Percentiles rank a stretch among this genome's conserved stretches.
Conservation (phyloP, 2,797 vertebrate species). For the Oreonectes daqikongensis region DNA sequence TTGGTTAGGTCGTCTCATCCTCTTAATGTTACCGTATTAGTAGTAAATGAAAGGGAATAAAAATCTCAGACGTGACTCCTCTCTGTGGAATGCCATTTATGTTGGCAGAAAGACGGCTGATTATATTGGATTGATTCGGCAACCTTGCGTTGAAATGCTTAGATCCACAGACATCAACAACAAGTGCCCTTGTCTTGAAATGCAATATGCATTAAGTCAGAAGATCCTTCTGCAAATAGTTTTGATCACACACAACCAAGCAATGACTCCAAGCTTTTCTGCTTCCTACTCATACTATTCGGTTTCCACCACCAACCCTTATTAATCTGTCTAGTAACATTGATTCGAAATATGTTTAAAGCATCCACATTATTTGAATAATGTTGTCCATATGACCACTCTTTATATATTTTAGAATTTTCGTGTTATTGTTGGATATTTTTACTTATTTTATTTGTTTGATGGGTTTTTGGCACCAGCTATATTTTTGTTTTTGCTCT, state of each 20-base stretch:
- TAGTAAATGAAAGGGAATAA: not conserved
- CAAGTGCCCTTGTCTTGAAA: slow-evolving; percentile 67
- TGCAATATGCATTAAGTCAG: slow-evolving; percentile 70
- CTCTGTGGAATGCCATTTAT: slow-evolving; percentile 59
- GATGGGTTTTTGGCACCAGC: no score
- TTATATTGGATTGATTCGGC: slow-evolving; percentile 70
- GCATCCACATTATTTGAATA: not conserved
- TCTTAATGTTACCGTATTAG: not conserved
- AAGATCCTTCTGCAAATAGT: slow-evolving; percentile 81
- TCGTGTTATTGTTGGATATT: not conserved
- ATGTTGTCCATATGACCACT: not conserved
- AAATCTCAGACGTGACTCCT: not conserved
- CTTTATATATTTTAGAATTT: not conserved
- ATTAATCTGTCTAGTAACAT: not conserved
- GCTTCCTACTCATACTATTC: slow-evolving; percentile 61
- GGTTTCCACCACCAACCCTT: not conserved
- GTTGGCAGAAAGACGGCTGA: slow-evolving; percentile 64
- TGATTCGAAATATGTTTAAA: not conserved
- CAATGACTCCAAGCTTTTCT: slow-evolving; percentile 74
- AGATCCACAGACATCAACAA: slow-evolving; percentile 69
- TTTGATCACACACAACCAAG: slow-evolving; percentile 77
- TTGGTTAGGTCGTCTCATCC: not conserved
- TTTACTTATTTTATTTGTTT: no score
- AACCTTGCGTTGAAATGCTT: slow-evolving; percentile 70
- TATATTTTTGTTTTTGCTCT: not conserved